A percentile compares a stretch with the other conserved stretches of the same genome.
phyloP scores from a whole-genome alignment of 1,140 invertebrate species.

The Andricus grossulariae region DNA sequence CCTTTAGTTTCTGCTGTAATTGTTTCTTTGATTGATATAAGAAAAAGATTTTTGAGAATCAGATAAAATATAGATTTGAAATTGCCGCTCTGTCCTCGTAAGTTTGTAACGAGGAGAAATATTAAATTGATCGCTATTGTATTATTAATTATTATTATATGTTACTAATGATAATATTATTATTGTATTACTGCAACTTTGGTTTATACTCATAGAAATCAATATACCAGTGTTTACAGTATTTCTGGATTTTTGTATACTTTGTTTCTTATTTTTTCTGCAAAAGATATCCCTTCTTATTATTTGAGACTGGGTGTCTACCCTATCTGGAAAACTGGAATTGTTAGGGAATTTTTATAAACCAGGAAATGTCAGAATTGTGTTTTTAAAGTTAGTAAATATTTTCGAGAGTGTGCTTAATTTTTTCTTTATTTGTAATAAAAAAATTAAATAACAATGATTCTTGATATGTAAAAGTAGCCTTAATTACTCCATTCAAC shows the following conservation, averaged over 20 bases:
- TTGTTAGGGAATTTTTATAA: too few relatives aligned
- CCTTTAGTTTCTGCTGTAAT: not conserved
- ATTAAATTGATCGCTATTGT: conserved; percentile 53
- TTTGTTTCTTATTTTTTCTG: not conserved
- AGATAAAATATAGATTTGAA: not conserved
- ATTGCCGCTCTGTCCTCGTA: conserved; percentile 26
- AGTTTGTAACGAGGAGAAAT: conserved; percentile 20
- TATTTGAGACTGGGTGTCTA: too few relatives aligned
- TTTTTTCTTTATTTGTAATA: too few relatives aligned
- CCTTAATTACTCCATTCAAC: too few relatives aligned
- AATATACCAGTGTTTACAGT: conserved; percentile 73
- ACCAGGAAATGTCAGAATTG: too few relatives aligned
- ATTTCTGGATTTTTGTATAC: conserved; percentile 11
- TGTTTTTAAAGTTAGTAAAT: too few relatives aligned
- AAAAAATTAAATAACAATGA: too few relatives aligned
- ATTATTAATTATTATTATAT: conserved; percentile 58
- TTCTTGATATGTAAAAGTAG: too few relatives aligned
- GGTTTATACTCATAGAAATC: conserved; percentile 71
- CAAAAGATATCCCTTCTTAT: too few relatives aligned
- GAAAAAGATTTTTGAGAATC: not conserved
- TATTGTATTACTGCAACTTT: conserved; percentile 67
- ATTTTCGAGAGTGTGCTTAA: too few relatives aligned
- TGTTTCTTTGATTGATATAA: not conserved
- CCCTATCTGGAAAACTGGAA: too few relatives aligned
- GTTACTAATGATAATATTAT: conserved; percentile 59